Base-by-base conservation (phyloP, 2,888 invertebrate genomes). In the Flabesymbios commensalis region DNA sequence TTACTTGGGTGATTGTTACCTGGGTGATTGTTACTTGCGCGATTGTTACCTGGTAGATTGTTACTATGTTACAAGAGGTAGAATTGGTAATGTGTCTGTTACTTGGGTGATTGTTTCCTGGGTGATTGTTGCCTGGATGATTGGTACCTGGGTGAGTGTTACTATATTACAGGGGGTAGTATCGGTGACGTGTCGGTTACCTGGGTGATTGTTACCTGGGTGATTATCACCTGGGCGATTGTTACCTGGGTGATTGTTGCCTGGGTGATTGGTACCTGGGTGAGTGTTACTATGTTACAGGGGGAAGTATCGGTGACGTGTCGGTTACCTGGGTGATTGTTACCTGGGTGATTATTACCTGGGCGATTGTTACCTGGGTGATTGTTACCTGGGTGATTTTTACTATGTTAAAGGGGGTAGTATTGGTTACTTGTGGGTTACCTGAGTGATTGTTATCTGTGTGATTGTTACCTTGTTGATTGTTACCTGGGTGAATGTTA, bases 81-180 rank as follows among this genome's bases (percentile, higher is more conserved):
- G n/a, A n/a, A n/a, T n/a, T n/a, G n/a, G n/a, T n/a, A n/a, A n/a
- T n/a, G n/a, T n/a, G n/a, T n/a, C n/a, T n/a, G n/a, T n/a, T n/a
- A n/a, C n/a, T n/a, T n/a, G n/a, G n/a, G n/a, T n/a, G n/a, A n/a
- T n/a, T n/a, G n/a, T n/a, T n/a, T n/a, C n/a, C n/a, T n/a, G n/a
- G n/a, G n/a, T n/a, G 19, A 14, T 53, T 32, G 36, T 31, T 32
- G 33, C 2, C 22, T 53, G 22, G 3, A 36, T 33, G 24, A 47
- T 53, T n/a, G n/a, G n/a, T n/a, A n/a, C n/a, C n/a, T n/a, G n/a
- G n/a, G n/a, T n/a, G n/a, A n/a, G n/a, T n/a, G n/a, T n/a, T n/a
- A n/a, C n/a, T n/a, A n/a, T n/a, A n/a, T n/a, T n/a, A n/a, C 61
- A 80, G 81, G 79, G 56, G 81, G 81, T 3, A 75, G 66, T 48